phyloP scores from a whole-genome alignment of 2,888 invertebrate genomes.

The Orchesella flavescens region DNA sequence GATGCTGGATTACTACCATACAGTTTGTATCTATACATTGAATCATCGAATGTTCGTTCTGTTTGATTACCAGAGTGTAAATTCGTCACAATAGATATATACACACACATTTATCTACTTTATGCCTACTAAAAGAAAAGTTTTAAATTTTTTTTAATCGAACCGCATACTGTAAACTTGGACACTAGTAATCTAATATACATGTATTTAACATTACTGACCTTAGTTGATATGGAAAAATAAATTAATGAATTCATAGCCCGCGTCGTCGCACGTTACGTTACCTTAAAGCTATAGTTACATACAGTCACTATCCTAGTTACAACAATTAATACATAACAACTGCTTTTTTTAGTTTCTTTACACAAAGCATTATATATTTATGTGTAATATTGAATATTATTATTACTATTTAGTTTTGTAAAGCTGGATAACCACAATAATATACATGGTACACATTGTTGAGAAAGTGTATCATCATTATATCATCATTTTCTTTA shows the following conservation, averaged over 20 bases:
- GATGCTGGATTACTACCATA: too few species aligned
- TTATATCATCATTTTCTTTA: too few species aligned
- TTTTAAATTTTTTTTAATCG: neutral
- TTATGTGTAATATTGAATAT: too few species aligned
- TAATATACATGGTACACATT: neutral
- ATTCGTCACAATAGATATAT: slow-evolving; percentile 31
- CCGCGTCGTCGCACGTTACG: neutral
- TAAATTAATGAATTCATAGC: slow-evolving; percentile 53
- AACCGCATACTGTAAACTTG: neutral
- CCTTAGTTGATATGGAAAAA: slow-evolving; percentile 65
- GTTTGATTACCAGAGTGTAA: slow-evolving; percentile 54
- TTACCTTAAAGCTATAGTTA: neutral
- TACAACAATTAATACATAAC: slow-evolving; percentile 19
- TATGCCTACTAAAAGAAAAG: neutral
- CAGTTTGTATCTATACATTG: too few species aligned
- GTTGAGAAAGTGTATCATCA: too few species aligned
- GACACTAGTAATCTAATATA: neutral
- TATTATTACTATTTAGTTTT: neutral
- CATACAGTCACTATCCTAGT: slow-evolving; percentile 1
- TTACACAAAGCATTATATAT: too few species aligned
- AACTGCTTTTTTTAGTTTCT: too few species aligned
- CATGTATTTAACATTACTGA: slow-evolving; percentile 35
- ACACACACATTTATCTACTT: neutral
- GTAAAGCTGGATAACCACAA: slow-evolving; percentile 37
- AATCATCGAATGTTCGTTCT: slow-evolving; percentile 36